Percentiles rank a stretch among this genome's conserved stretches.
phyloP scores from a whole-genome alignment of 2,113 vertebrate species.

The Alosa alosa region DNA sequence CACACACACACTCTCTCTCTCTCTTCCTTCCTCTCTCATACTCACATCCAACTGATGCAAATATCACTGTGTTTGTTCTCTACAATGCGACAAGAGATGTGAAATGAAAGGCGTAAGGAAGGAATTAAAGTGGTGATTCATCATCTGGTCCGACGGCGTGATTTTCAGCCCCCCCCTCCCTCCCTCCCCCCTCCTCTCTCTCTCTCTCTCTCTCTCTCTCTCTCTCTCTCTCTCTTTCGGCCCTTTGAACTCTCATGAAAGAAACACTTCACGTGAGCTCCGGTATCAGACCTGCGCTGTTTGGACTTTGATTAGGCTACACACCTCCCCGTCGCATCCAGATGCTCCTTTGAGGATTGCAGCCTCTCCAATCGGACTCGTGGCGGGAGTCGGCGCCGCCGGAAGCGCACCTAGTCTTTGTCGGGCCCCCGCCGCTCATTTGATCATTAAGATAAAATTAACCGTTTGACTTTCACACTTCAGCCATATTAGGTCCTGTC shows the following conservation, averaged over 20 bases:
- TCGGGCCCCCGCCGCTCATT: slow-evolving; percentile 12
- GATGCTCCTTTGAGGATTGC: slow-evolving; percentile 48
- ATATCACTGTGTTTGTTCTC: neutral
- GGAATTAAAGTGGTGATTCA: slow-evolving; percentile 42
- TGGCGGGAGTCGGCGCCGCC: neutral
- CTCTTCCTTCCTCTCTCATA: neutral
- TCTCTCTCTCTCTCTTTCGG: neutral
- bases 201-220: neutral
- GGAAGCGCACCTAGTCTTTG: neutral
- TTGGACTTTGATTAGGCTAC: slow-evolving; percentile 49
- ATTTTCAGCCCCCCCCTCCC: slow-evolving; percentile 20
- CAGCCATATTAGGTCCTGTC: slow-evolving; percentile 31
- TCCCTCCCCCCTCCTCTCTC: neutral
- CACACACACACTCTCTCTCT: neutral
- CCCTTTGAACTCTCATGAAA: neutral
- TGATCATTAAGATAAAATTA: slow-evolving; percentile 44
- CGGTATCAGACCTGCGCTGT: slow-evolving; percentile 27
- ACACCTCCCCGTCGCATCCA: slow-evolving; percentile 37
- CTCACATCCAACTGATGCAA: neutral
- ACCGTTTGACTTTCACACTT: slow-evolving; percentile 55
- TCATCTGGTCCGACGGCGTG: slow-evolving; percentile 35
- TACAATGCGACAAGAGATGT: neutral
- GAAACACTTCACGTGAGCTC: neutral
- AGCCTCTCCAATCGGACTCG: slow-evolving; percentile 19
- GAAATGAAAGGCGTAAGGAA: slow-evolving; percentile 13